Percentiles rank a stretch among this genome's conserved stretches.
phyloP scores from a whole-genome alignment of 1,140 invertebrate genomes.

The Hestina assimilis region DNA sequence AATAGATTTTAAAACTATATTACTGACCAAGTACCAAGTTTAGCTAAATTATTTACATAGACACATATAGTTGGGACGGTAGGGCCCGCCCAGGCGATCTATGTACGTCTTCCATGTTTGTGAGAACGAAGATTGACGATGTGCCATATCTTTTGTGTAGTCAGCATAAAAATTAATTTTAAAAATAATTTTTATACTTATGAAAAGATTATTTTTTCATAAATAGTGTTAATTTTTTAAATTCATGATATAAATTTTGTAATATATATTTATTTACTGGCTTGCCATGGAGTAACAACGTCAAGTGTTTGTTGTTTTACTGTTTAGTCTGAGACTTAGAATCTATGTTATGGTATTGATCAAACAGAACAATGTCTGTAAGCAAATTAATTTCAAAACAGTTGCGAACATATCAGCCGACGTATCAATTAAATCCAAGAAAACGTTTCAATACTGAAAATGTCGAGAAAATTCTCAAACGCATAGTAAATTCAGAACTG shows the following conservation, averaged over 20 bases:
- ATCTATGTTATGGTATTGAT: conserved; percentile 41
- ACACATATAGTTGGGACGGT: too few relatives aligned
- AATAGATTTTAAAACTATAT: too few relatives aligned
- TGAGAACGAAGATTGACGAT: too few relatives aligned
- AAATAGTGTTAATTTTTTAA: too few relatives aligned
- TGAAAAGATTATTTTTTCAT: background rate
- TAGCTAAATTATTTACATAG: too few relatives aligned
- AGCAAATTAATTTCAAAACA: conserved; percentile 49
- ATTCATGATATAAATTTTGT: too few relatives aligned
- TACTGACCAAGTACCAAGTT: too few relatives aligned
- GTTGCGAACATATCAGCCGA: conserved; percentile 68
- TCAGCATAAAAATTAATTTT: background rate
- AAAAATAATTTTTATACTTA: background rate
- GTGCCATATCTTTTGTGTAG: background rate
- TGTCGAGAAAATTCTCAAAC: conserved; percentile 57
- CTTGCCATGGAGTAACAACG: too few relatives aligned
- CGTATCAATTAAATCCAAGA: conserved; percentile 64
- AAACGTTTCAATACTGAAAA: conserved; percentile 61
- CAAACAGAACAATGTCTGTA: conserved; percentile 49
- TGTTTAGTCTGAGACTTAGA: background rate
- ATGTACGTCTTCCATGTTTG: too few relatives aligned
- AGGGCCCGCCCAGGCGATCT: too few relatives aligned
- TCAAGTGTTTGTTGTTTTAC: background rate
- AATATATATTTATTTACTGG: too few relatives aligned
- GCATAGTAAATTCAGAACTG: conserved; percentile 61